phyloP scores from a whole-genome alignment of 2,113 vertebrate genomes.

The Myocastor coypus region DNA sequence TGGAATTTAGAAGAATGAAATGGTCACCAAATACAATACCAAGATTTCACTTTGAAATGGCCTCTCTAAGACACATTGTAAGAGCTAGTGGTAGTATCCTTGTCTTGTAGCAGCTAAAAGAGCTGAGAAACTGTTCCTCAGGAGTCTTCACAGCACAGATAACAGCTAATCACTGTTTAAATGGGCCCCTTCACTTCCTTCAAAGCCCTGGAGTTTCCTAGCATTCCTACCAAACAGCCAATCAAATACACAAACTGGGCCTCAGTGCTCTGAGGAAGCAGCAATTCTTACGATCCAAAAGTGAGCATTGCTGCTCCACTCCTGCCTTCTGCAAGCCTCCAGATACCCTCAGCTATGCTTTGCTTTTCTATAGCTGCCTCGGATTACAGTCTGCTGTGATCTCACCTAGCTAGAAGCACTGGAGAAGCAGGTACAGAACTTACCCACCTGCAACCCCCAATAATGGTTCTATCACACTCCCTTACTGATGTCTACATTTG shows the following conservation, averaged over 20 bases:
- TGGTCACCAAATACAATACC: slow-evolving; percentile 25
- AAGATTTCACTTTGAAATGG: slow-evolving; percentile 55
- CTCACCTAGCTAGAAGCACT: not conserved
- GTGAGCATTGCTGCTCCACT: not conserved
- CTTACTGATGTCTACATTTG: not conserved
- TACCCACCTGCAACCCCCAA: not conserved
- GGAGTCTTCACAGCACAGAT: not conserved
- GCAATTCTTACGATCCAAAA: not conserved
- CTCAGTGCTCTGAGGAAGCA: not conserved
- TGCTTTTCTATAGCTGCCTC: slow-evolving; percentile 14
- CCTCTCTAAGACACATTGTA: not conserved
- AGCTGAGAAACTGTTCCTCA: slow-evolving; percentile 32
- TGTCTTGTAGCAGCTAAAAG: slow-evolving; percentile 23
- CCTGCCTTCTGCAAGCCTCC: not conserved
- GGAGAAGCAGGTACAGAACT: not conserved
- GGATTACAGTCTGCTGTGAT: not conserved
- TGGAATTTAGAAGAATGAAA: slow-evolving; percentile 29
- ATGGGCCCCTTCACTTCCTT: not conserved
- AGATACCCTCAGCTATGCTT: not conserved
- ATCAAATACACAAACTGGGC: not conserved
- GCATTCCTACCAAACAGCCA: not conserved
- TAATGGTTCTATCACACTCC: not conserved
- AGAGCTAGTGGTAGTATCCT: not conserved
- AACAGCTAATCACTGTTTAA: not conserved
- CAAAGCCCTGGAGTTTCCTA: not conserved